phyloP scores from a whole-genome alignment of 1,140 invertebrate genomes.

The Magallana ariakensis region DNA sequence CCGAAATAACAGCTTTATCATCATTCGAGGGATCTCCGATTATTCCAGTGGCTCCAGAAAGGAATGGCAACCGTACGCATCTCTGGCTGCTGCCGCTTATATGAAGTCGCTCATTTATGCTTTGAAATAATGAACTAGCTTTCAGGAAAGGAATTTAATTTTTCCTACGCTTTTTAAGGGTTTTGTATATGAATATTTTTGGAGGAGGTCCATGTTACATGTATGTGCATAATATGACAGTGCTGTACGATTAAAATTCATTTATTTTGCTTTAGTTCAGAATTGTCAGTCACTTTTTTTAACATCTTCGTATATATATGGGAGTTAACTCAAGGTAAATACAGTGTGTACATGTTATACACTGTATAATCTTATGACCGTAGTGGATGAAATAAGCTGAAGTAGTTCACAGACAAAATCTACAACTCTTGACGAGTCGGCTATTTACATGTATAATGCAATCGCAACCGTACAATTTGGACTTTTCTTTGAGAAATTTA shows the following conservation, averaged over 20 bases:
- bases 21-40: slow-evolving; percentile 92
- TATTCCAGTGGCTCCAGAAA: slow-evolving; percentile 96
- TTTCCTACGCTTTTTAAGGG: neutral
- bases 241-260: neutral
- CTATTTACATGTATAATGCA: too few species aligned
- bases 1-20: slow-evolving; percentile 90
- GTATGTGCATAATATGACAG: slow-evolving; percentile 15
- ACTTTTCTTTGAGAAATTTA: too few species aligned
- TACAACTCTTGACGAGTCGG: too few species aligned
- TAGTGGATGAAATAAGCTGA: too few species aligned
- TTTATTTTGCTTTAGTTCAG: too few species aligned
- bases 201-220: neutral
- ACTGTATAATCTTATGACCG: too few species aligned
- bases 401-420: too few species aligned
- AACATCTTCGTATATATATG: too few species aligned
- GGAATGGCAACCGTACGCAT: slow-evolving; percentile 97
- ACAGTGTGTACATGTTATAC: too few species aligned
- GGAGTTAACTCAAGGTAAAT: too few species aligned
- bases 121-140: slow-evolving; percentile 43
- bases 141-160: neutral
- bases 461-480: too few species aligned
- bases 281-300: too few species aligned
- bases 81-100: slow-evolving; percentile 93
- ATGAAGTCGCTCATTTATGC: slow-evolving; percentile 91
- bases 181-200: neutral